Percentiles rank a stretch among this genome's conserved stretches.
Conservation (phyloP, 2,888 invertebrate species). For the Nasonia oneida region DNA sequence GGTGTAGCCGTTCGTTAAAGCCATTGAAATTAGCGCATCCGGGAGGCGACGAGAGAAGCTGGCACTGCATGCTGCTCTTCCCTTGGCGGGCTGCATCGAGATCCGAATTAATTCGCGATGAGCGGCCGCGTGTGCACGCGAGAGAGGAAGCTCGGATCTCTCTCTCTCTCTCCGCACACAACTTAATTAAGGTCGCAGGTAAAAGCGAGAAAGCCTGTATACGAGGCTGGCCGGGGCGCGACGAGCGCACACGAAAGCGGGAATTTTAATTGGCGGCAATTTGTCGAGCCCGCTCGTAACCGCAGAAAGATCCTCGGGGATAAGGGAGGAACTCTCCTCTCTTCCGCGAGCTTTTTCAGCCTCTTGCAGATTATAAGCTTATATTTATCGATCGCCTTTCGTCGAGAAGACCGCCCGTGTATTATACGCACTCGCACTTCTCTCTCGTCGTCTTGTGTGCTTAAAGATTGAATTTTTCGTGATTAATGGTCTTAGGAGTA, state of each 20-base stretch:
- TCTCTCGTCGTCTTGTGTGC: neutral
- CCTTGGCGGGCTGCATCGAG: slow-evolving; percentile 34
- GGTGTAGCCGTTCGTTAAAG: slow-evolving; percentile 42
- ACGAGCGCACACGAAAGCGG: slow-evolving; percentile 61
- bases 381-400: slow-evolving; percentile 4
- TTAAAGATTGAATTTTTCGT: no score
- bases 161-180: slow-evolving; percentile 67
- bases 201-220: slow-evolving; percentile 22
- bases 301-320: slow-evolving; percentile 50
- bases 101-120: slow-evolving; percentile 61
- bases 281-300: slow-evolving; percentile 65
- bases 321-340: neutral
- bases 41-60: slow-evolving; percentile 22
- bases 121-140: slow-evolving; percentile 1
- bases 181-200: slow-evolving; percentile 74
- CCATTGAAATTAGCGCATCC: slow-evolving; percentile 56
- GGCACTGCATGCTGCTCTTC: neutral
- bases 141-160: neutral
- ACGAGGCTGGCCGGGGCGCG: neutral
- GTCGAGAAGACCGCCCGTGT: neutral
- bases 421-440: neutral
- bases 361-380: neutral
- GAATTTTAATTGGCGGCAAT: slow-evolving; percentile 72
- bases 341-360: neutral
- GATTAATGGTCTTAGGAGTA: no score